Conservation (phyloP, 1,140 invertebrate genomes). For the Ips typographus region DNA sequence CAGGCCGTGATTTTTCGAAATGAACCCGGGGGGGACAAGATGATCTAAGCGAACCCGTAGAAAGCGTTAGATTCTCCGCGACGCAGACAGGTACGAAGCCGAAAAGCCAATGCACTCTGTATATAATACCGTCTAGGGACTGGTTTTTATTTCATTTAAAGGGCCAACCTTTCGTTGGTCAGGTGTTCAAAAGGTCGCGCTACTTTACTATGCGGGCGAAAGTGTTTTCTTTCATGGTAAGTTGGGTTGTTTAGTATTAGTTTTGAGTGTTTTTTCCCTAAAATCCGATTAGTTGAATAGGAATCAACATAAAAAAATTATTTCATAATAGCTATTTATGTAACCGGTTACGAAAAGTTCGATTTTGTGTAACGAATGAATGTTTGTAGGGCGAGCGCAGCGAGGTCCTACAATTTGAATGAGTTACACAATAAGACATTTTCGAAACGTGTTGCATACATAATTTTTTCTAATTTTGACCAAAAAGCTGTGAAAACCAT, state of each 20-base stretch:
- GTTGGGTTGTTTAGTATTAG: neutral
- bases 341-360: too few relatives aligned
- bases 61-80: constrained; percentile 17
- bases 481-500: too few relatives aligned
- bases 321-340: too few relatives aligned
- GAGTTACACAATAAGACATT: too few relatives aligned
- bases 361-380: too few relatives aligned
- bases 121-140: constrained; percentile 22
- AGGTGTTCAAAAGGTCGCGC: constrained; percentile 15
- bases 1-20: constrained; percentile 48
- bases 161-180: constrained; percentile 10
- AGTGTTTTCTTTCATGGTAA: constrained; percentile 17
- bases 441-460: too few relatives aligned
- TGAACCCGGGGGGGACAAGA: constrained; percentile 20
- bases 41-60: constrained; percentile 9
- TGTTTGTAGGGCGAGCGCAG: too few relatives aligned
- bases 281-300: too few relatives aligned
- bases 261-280: neutral
- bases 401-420: too few relatives aligned
- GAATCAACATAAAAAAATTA: too few relatives aligned
- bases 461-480: too few relatives aligned
- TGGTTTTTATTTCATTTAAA: constrained; percentile 7
- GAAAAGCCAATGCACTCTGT: constrained; percentile 34
- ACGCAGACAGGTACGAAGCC: constrained; percentile 31
- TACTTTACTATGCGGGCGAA: constrained; percentile 17